These are phyloP conservation scores for Clinocottus analis DNA, from an alignment of 2,113 vertebrate species.

Conservation along the genomic window DNA sequence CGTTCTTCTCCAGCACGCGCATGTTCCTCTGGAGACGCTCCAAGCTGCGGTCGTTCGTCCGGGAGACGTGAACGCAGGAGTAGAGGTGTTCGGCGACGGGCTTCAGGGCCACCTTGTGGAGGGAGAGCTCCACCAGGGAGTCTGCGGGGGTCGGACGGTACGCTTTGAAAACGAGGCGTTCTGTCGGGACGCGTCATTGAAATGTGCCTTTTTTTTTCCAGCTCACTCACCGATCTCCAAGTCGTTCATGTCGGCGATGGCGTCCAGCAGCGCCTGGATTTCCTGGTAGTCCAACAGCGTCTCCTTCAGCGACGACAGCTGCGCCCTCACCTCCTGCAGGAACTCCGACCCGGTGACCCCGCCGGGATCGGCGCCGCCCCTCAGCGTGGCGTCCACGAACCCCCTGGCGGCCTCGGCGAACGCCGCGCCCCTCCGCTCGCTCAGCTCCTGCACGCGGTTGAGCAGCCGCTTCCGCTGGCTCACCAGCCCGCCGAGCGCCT, in stretches of 20 bases:
- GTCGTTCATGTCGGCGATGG: constrained; percentile 73
- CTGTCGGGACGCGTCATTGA: not conserved
- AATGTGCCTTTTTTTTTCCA: not conserved
- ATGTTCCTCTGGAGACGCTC: constrained; percentile 74
- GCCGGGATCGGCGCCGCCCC: constrained; percentile 20
- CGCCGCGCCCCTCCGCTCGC: constrained; percentile 73
- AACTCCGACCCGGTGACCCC: constrained; percentile 77
- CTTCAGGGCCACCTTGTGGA: constrained; percentile 88
- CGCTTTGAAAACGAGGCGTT: not conserved
- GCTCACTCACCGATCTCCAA: constrained; percentile 78
- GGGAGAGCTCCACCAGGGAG: constrained; percentile 82
- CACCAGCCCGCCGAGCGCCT: constrained; percentile 82
- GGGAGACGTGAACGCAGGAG: constrained; percentile 77
- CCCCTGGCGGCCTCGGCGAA: constrained; percentile 81
- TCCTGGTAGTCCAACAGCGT: constrained; percentile 81
- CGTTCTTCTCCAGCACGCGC: constrained; percentile 55
- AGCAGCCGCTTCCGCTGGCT: constrained; percentile 79
- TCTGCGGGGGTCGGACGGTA: constrained; percentile 68
- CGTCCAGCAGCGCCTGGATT: constrained; percentile 80
- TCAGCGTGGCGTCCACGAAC: constrained; percentile 71
- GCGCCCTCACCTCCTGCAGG: constrained; percentile 88
- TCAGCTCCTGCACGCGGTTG: constrained; percentile 83
- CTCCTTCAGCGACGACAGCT: constrained; percentile 84
- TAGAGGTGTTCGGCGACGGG: constrained; percentile 84
- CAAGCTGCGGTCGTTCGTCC: constrained; percentile 69